A percentile compares a stretch with the other conserved stretches of the same genome.
phyloP scores from a whole-genome alignment of 2,797 vertebrate genomes.

The Acanthurus leucopareius region DNA sequence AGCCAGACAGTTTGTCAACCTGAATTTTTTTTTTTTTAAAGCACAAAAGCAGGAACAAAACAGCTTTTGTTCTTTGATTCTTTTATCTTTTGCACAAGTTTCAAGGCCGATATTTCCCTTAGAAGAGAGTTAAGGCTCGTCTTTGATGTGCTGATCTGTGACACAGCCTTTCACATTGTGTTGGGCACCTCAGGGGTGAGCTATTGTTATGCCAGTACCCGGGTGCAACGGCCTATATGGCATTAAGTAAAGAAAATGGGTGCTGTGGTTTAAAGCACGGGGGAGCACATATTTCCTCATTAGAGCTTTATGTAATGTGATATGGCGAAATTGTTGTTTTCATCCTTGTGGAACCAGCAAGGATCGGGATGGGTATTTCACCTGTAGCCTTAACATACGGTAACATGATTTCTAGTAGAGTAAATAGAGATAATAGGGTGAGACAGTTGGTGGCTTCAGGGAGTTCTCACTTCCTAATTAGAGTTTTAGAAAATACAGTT shows the following conservation, averaged over 20 bases:
- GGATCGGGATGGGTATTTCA: constrained; percentile 45
- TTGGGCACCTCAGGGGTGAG: constrained; percentile 43
- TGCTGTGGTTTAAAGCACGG: constrained; percentile 52
- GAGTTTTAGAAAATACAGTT: constrained; percentile 51
- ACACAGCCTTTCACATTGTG: constrained; percentile 48
- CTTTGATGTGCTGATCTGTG: constrained; percentile 52
- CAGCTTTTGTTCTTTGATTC: constrained; percentile 6
- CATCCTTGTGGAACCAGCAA: constrained; percentile 41
- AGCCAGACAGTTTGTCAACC: constrained; percentile 44
- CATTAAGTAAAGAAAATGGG: constrained; percentile 68
- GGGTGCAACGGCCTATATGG: constrained; percentile 33
- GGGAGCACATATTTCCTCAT: constrained; percentile 73
- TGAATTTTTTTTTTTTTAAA: constrained; percentile 35
- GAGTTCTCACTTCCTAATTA: constrained; percentile 59
- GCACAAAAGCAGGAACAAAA: constrained; percentile 10
- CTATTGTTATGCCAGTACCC: constrained; percentile 55
- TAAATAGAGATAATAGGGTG: constrained; percentile 55
- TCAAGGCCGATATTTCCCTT: constrained; percentile 27
- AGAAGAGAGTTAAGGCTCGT: constrained; percentile 14
- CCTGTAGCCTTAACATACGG: constrained; percentile 32
- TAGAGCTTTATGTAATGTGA: constrained; percentile 61
- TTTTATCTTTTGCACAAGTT: constrained; percentile 47
- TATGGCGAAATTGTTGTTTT: constrained; percentile 55
- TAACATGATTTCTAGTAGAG: constrained; percentile 23
- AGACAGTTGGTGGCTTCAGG: constrained; percentile 39